These are phyloP conservation scores for Galendromus occidentalis DNA, from an alignment of 1,140 invertebrate species.

Conservation along the genomic window DNA sequence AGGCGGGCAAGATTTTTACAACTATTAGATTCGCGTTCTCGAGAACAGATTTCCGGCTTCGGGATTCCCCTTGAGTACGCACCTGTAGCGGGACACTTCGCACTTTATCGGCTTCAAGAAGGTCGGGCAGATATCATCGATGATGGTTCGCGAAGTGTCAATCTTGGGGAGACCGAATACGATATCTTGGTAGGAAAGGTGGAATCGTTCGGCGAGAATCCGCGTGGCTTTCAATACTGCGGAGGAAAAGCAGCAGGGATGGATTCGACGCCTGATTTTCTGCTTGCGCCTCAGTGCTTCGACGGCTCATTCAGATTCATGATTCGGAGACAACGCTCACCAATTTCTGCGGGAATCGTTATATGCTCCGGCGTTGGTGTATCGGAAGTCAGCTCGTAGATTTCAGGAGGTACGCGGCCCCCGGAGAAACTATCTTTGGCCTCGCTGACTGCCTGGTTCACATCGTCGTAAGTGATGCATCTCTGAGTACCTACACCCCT, in stretches of 20 bases:
- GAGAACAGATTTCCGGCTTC: neutral
- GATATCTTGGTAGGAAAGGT: slow-evolving; percentile 58
- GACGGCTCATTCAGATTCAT: neutral
- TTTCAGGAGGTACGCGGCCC: slow-evolving; percentile 21
- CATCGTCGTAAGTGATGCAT: slow-evolving; percentile 73
- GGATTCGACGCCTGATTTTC: slow-evolving; percentile 10
- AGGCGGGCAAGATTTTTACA: slow-evolving; percentile 23
- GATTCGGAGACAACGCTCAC: neutral
- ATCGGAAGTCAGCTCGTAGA: slow-evolving; percentile 22
- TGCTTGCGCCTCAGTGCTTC: neutral
- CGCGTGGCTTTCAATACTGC: slow-evolving; percentile 54
- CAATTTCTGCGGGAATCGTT: slow-evolving; percentile 21
- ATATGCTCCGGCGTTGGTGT: slow-evolving; percentile 20
- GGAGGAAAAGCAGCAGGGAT: neutral
- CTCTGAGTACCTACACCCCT: slow-evolving; percentile 30
- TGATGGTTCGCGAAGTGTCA: slow-evolving; percentile 68
- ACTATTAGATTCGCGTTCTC: neutral
- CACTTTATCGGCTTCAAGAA: slow-evolving; percentile 69
- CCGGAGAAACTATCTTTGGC: slow-evolving; percentile 43
- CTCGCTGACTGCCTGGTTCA: slow-evolving; percentile 66
- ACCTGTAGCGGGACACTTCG: slow-evolving; percentile 21
- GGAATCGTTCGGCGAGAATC: slow-evolving; percentile 64
- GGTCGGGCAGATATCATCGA: slow-evolving; percentile 64
- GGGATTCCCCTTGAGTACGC: neutral
- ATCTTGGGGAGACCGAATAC: slow-evolving; percentile 66